These are phyloP conservation scores for Tenthredo scrophulariae DNA, from an alignment of 2,888 invertebrate genomes.

Conservation along the genomic window DNA sequence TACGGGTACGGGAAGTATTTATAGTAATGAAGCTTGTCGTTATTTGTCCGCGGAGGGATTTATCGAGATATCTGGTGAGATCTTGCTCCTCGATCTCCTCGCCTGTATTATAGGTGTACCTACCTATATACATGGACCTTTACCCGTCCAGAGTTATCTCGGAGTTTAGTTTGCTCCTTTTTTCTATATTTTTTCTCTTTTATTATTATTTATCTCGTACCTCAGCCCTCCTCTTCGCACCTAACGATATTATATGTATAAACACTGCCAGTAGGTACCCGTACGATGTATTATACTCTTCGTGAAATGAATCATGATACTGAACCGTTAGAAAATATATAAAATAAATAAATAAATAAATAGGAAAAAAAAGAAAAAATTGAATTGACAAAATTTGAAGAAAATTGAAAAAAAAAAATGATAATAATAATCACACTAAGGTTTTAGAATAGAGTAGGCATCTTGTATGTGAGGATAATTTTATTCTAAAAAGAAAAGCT, in stretches of 20 bases:
- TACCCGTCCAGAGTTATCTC: background rate
- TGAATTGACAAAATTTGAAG: background rate
- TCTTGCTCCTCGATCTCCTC: constrained; percentile 68
- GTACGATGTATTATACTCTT: background rate
- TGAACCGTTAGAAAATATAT: too few relatives aligned
- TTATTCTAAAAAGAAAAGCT: constrained; percentile 1
- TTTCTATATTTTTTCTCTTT: background rate
- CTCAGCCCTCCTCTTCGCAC: background rate
- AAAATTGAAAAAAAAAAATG: background rate
- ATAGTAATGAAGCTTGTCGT: constrained; percentile 78
- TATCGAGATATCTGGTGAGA: constrained; percentile 70
- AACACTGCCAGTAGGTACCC: constrained; percentile 1
- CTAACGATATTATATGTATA: background rate
- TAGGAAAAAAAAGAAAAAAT: too few relatives aligned
- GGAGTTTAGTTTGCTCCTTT: background rate
- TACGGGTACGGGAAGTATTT: constrained; percentile 72
- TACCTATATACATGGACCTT: background rate
- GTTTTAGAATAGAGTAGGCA: background rate
- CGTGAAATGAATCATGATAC: too few relatives aligned
- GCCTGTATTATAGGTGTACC: constrained; percentile 38
- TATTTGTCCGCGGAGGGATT: constrained; percentile 75
- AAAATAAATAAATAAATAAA: too few relatives aligned
- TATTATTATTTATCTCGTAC: constrained; percentile 32
- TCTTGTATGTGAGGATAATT: background rate
- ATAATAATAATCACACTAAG: too few relatives aligned